A percentile compares a stretch with the other conserved stretches of the same genome.
These are phyloP conservation scores for Hypocryptadius cinnamomeus DNA, from an alignment of 2,113 vertebrate species.

Conservation along the genomic window DNA sequence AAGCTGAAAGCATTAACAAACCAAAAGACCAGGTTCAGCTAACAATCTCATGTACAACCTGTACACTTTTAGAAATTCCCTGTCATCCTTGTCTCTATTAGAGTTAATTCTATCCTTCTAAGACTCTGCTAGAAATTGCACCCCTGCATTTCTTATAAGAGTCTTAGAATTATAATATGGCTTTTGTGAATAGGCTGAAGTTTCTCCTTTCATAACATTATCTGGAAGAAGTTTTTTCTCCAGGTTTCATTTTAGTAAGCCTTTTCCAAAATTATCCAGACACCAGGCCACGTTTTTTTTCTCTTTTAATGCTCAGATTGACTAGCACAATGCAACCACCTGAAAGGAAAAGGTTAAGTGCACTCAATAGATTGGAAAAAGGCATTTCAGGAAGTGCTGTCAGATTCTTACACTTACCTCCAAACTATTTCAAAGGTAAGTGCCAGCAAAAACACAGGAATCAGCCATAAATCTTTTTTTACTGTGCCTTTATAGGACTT, in stretches of 20 bases:
- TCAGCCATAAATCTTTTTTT: constrained; percentile 7
- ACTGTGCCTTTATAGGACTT: not conserved
- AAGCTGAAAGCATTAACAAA: not conserved
- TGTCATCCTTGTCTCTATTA: not conserved
- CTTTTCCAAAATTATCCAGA: not conserved
- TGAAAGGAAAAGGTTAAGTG: constrained; percentile 3
- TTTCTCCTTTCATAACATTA: not conserved
- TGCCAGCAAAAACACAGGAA: not conserved
- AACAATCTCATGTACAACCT: not conserved
- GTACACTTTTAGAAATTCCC: not conserved
- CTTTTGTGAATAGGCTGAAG: not conserved
- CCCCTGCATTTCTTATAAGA: not conserved
- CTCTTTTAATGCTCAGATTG: not conserved
- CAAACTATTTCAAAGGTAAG: constrained; percentile 18
- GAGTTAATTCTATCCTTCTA: not conserved
- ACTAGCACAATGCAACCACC: not conserved
- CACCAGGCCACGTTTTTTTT: not conserved
- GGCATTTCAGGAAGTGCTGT: not conserved
- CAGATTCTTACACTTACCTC: not conserved
- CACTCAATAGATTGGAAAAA: not conserved
- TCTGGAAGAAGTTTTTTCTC: not conserved
- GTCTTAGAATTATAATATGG: not conserved
- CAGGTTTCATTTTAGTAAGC: not conserved
- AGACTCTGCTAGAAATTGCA: not conserved
- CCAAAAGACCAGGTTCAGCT: not conserved